Conservation (phyloP, 2,113 vertebrate species). For the Rhinogobius similis region DNA sequence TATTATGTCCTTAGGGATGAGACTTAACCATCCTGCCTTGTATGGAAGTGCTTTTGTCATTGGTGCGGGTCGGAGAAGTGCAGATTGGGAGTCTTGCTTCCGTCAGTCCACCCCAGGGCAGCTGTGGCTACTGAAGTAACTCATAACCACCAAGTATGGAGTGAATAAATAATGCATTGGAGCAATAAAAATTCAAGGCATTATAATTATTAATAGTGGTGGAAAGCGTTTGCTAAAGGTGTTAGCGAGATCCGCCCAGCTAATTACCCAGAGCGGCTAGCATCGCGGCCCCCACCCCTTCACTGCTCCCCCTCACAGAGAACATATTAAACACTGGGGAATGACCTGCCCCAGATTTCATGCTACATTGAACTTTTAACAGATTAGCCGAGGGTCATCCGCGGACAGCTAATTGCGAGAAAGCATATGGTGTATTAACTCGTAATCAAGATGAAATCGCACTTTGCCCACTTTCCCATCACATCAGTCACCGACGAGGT, state of each 20-base stretch:
- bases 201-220: constrained; percentile 22
- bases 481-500: constrained; percentile 3
- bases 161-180: background rate
- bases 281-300: background rate
- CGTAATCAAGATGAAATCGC: constrained; percentile 79
- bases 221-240: constrained; percentile 50
- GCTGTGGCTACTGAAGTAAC: background rate
- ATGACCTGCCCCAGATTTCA: constrained; percentile 79
- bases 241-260: constrained; percentile 57
- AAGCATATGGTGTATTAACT: constrained; percentile 77
- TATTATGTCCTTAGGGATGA: too few relatives aligned
- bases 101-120: background rate
- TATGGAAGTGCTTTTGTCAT: too few relatives aligned
- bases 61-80: too few relatives aligned
- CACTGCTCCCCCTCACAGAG: constrained; percentile 16
- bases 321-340: constrained; percentile 76
- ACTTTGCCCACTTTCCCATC: constrained; percentile 44
- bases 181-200: background rate
- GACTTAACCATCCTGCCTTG: too few relatives aligned
- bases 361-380: constrained; percentile 79
- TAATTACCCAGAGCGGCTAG: constrained; percentile 67
- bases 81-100: background rate
- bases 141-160: background rate
- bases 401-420: constrained; percentile 76
- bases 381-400: constrained; percentile 78